Evolutionary conservation across 2,113 vertebrate genomes (phyloP), one percentile per base, ranked within the genome.

Genomic region (Glareola pratincola): DNA sequence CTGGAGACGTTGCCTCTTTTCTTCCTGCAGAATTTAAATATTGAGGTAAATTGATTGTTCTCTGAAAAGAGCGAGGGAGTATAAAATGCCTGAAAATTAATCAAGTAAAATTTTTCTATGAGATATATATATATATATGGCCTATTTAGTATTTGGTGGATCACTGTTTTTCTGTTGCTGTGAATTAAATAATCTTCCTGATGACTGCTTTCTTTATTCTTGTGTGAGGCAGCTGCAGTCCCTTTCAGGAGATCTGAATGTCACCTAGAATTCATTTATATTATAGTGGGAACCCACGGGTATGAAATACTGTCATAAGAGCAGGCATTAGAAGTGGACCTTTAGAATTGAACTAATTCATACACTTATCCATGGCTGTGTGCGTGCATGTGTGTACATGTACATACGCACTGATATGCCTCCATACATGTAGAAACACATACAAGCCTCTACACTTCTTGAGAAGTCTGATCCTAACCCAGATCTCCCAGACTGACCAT

Each of bases 21-120:
- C 71, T 93, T 85, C 90, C 96, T 97, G 78, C 17, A 92, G 62
- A 88, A 93, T 94, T 91, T 57, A 93, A 94, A 69, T 84, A 74
- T 21, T 34, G 18, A 92, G 60, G 39, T 51, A 75, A 94, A 81
- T 78, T 37, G 32, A 63, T 48, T 87, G 22, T 78, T 91, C 6
- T 41, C 54, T 74, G 45, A 37, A 80, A 85, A 91, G 37, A 54
- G 3, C 0, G 0, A 62, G 6, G 4, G 5, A 69, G 11, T 57
- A 37, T 57, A 57, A 88, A 83, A 54, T 66, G 23, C 10, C 32
- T 89, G 54, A 78, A 74, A 71, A 78, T 47, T 50, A 47, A 45
- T 26, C 17, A 62, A 34, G 5, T 54, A 69, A 11, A 4, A 66
- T 69, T 91, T 88, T 68, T 69, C 60, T 75, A 19, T 71, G 30